These are phyloP conservation scores for Tubulanus polymorphus DNA, from an alignment of 2,888 invertebrate genomes.

Conservation along the genomic window DNA sequence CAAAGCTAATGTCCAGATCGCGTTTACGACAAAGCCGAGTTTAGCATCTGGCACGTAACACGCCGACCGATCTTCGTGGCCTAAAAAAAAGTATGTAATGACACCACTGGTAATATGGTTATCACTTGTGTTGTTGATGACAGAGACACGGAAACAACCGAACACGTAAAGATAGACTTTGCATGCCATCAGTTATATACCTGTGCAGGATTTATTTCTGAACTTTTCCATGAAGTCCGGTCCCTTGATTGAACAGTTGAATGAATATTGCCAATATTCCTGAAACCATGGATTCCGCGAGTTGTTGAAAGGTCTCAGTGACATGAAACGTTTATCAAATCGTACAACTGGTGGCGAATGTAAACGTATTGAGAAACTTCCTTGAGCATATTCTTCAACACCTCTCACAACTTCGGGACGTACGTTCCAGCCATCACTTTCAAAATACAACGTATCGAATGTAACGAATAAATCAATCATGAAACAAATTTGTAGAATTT, in stretches of 20 bases:
- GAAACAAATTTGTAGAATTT: no score
- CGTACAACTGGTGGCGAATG: slow-evolving; percentile 61
- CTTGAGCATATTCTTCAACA: slow-evolving; percentile 61
- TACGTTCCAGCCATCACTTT: slow-evolving; percentile 74
- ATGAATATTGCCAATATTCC: slow-evolving; percentile 74
- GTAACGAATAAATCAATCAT: no score
- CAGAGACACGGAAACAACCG: no score
- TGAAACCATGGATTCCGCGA: slow-evolving; percentile 68
- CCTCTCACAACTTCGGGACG: slow-evolving; percentile 67
- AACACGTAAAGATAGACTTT: no score
- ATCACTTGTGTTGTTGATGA: not conserved
- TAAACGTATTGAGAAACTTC: slow-evolving; percentile 71
- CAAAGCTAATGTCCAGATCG: slow-evolving; percentile 71
- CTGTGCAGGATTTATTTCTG: slow-evolving; percentile 29
- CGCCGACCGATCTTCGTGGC: slow-evolving; percentile 61
- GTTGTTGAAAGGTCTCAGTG: slow-evolving; percentile 63
- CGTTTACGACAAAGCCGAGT: slow-evolving; percentile 74
- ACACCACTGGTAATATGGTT: not conserved
- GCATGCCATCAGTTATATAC: no score
- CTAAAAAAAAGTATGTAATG: no score
- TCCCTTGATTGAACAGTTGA: slow-evolving; percentile 58
- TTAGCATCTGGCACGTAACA: slow-evolving; percentile 73
- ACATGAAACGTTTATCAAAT: slow-evolving; percentile 65
- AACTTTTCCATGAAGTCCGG: slow-evolving; percentile 9
- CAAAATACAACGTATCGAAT: slow-evolving; percentile 22